Conservation (phyloP, 35 echinoderm and acorn worm species). For the Patiria miniata region DNA sequence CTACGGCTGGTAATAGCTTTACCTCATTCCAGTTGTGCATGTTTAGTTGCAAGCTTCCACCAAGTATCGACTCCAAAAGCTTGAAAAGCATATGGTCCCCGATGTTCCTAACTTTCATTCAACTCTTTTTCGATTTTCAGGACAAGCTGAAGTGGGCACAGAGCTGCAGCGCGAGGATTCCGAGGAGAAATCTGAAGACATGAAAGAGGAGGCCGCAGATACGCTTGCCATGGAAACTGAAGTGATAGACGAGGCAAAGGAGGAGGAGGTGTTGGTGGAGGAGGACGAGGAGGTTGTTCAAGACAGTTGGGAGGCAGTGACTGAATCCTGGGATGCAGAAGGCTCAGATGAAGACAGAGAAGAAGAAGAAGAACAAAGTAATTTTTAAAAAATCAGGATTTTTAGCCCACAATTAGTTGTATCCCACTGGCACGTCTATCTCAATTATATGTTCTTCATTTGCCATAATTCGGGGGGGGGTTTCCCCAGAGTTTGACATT, state of each 20-base stretch:
- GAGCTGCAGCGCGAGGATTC: slow-evolving; percentile 24
- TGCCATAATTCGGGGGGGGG: no score
- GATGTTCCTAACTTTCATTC: no score
- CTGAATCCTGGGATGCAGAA: slow-evolving; percentile 73
- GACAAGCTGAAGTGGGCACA: background rate
- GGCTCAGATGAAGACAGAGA: slow-evolving; percentile 57
- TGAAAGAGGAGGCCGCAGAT: slow-evolving; percentile 25
- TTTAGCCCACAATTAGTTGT: no score
- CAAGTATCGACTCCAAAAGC: no score
- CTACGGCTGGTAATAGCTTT: no score
- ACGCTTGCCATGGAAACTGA: slow-evolving; percentile 23
- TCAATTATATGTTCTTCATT: no score
- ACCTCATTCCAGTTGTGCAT: no score
- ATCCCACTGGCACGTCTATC: no score
- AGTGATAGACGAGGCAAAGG: background rate
- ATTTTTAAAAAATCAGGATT: no score
- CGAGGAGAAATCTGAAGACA: slow-evolving; percentile 10
- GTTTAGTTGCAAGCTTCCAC: no score
- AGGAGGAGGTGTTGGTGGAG: slow-evolving; percentile 42
- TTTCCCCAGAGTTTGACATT: no score
- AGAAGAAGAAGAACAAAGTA: slow-evolving; percentile 40
- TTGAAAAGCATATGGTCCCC: no score
- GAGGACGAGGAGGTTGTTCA: slow-evolving; percentile 27
- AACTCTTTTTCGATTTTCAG: background rate
- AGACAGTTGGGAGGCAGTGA: slow-evolving; percentile 63